These are phyloP conservation scores for Xestoiulus laeticollis DNA, from an alignment of 2,888 invertebrate genomes.

Conservation along the genomic window DNA sequence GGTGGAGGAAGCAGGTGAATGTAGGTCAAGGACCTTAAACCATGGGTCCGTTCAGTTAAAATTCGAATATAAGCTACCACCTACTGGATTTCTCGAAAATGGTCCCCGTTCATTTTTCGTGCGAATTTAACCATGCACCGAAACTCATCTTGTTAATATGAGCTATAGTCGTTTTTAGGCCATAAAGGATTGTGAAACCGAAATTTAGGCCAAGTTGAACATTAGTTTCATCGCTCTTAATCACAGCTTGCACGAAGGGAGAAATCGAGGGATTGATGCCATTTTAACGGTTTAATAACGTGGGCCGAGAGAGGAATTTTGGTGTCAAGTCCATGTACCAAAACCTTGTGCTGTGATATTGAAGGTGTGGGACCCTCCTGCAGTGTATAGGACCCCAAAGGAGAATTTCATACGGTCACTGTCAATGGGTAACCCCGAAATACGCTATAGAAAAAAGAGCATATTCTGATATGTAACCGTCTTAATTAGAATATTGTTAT, in stretches of 20 bases:
- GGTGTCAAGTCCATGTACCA: background rate
- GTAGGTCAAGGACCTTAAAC: slow-evolving; percentile 1
- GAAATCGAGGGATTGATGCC: background rate
- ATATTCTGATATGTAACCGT: too few relatives aligned
- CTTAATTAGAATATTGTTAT: too few relatives aligned
- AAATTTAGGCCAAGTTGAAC: slow-evolving; percentile 38
- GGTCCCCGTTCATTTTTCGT: background rate
- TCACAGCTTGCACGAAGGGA: background rate
- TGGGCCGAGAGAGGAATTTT: background rate
- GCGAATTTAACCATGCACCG: too few relatives aligned
- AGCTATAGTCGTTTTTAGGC: slow-evolving; percentile 7
- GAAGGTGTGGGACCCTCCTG: background rate
- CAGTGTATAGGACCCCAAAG: background rate
- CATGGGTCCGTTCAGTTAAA: background rate
- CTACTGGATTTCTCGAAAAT: background rate
- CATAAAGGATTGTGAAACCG: slow-evolving; percentile 24
- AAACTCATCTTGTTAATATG: background rate
- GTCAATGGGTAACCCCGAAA: background rate
- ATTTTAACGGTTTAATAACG: slow-evolving; percentile 25
- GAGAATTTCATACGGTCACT: background rate
- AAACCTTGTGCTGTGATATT: background rate
- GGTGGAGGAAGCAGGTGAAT: background rate
- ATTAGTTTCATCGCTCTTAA: slow-evolving; percentile 40
- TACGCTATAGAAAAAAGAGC: background rate
- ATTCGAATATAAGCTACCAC: background rate